Conservation (phyloP, 2,113 vertebrate genomes). For the Puma concolor region DNA sequence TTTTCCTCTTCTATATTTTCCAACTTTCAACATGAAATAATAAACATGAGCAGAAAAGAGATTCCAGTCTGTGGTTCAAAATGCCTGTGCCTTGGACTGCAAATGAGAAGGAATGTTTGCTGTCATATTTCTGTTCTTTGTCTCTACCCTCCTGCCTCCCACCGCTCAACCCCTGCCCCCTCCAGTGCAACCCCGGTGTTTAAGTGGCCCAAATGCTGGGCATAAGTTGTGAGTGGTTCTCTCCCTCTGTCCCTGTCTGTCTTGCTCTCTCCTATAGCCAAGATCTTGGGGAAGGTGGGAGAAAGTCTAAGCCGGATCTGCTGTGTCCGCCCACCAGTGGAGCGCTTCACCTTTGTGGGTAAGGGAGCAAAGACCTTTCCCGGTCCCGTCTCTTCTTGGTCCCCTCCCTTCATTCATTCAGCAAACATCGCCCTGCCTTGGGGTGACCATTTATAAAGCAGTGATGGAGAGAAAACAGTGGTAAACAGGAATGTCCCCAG, state of each 20-base stretch:
- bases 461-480: neutral
- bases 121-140: conserved; percentile 27
- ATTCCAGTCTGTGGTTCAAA: neutral
- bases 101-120: neutral
- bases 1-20: neutral
- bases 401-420: neutral
- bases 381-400: neutral
- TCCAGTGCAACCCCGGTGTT: neutral
- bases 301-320: conserved; percentile 96
- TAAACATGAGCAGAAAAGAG: neutral
- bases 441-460: neutral
- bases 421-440: neutral
- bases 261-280: conserved; percentile 86
- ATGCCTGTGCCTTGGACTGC: neutral
- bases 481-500: neutral
- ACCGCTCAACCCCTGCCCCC: neutral
- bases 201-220: neutral
- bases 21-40: neutral
- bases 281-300: conserved; percentile 95
- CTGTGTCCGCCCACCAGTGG: conserved; percentile 95
- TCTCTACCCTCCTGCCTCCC: neutral
- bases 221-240: conserved; percentile 39
- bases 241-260: conserved; percentile 27
- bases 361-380: conserved; percentile 62
- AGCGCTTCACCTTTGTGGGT: conserved; percentile 99